Evolutionary conservation across 1,140 invertebrate genomes (phyloP).

Genomic region (honey bee (Apis mellifera)): DNA sequence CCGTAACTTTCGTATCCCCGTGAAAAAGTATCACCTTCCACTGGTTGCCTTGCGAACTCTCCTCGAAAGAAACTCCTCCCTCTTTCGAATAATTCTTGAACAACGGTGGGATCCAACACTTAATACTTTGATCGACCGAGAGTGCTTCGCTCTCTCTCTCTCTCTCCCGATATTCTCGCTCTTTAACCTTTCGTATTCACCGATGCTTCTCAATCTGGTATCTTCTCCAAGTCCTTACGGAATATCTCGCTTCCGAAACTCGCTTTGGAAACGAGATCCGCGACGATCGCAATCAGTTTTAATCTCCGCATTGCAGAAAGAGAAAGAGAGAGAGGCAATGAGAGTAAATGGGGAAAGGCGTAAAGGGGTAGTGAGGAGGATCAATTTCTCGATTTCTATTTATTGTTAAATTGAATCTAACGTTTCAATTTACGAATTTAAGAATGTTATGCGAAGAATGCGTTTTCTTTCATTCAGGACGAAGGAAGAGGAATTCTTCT

Average conservation of each 20-base stretch:
- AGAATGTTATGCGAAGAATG: too few species aligned
- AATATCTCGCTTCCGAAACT: neutral
- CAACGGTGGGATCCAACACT: neutral
- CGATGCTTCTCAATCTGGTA: neutral
- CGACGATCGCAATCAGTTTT: conserved; percentile 7
- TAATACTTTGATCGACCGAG: too few species aligned
- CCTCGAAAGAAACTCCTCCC: too few species aligned
- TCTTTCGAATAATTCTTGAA: too few species aligned
- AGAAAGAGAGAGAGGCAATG: neutral
- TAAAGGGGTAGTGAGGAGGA: neutral
- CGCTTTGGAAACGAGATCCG: neutral
- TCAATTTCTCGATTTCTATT: too few species aligned
- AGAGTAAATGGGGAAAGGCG: neutral
- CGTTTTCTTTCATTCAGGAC: too few species aligned
- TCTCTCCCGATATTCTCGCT: neutral
- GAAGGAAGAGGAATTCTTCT: too few species aligned
- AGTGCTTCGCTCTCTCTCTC: neutral
- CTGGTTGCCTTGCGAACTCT: neutral
- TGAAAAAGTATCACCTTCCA: too few species aligned
- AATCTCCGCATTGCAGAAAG: neutral
- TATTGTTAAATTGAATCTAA: too few species aligned
- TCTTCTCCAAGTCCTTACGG: too few species aligned
- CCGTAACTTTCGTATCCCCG: neutral
- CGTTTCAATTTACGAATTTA: too few species aligned
- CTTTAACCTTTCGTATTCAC: neutral